Percentiles rank a stretch among this genome's conserved stretches.
Evolutionary conservation across 2,888 invertebrate genomes (phyloP).

Genomic region (Morpho achilles): DNA sequence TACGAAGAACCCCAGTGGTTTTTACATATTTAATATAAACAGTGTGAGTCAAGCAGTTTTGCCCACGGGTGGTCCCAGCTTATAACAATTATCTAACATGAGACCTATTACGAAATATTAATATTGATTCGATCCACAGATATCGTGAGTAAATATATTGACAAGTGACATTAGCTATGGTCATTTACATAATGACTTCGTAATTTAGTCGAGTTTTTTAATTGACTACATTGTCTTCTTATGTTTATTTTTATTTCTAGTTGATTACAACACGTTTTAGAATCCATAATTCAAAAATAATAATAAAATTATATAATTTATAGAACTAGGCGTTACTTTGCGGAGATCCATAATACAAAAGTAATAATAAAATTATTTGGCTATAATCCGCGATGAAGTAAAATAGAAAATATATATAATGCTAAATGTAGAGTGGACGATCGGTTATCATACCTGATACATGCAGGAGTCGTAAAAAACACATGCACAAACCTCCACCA

Average conservation of each 20-base stretch:
- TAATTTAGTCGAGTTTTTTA: slow-evolving; percentile 2
- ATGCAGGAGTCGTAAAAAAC: too few relatives aligned
- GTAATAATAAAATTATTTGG: too few relatives aligned
- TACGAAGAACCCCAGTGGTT: too few relatives aligned
- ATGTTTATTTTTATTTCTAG: background rate
- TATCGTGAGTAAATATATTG: slow-evolving; percentile 9
- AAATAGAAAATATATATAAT: too few relatives aligned
- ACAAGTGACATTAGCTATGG: slow-evolving; percentile 12
- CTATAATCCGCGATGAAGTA: too few relatives aligned
- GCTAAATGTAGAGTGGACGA: too few relatives aligned
- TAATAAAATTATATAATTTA: too few relatives aligned
- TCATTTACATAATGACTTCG: slow-evolving; percentile 15
- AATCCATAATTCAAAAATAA: too few relatives aligned
- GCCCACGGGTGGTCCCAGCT: slow-evolving; percentile 14
- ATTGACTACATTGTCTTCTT: background rate
- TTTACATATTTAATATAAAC: background rate
- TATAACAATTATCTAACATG: slow-evolving; percentile 8
- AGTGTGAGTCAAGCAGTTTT: slow-evolving; percentile 1
- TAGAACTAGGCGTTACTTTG: too few relatives aligned
- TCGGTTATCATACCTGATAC: too few relatives aligned
- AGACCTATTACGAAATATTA: slow-evolving; percentile 13
- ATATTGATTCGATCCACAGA: slow-evolving; percentile 6
- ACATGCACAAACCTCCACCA: too few relatives aligned
- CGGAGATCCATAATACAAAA: too few relatives aligned
- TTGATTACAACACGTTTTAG: background rate